A percentile compares a stretch with the other conserved stretches of the same genome.
Conservation (phyloP, 1,140 invertebrate species). For the Hyphantria cunea region DNA sequence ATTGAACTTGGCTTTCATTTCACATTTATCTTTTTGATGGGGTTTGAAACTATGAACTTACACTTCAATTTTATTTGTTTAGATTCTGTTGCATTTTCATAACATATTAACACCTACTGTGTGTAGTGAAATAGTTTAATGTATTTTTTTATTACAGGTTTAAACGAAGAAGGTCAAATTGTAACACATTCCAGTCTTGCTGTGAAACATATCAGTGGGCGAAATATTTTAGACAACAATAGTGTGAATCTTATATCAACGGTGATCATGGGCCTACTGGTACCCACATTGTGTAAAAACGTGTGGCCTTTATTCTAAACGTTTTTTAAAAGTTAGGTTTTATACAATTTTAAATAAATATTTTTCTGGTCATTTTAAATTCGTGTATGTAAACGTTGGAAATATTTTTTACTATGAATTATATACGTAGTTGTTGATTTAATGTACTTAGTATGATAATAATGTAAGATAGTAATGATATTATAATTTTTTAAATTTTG, state of each 20-base stretch:
- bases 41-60: too few species aligned
- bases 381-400: too few species aligned
- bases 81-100: too few species aligned
- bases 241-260: constrained; percentile 94
- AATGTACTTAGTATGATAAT: constrained; percentile 1
- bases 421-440: background rate
- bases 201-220: constrained; percentile 90
- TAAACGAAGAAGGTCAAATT: constrained; percentile 87
- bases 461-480: background rate
- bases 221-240: constrained; percentile 93
- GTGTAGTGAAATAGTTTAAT: too few species aligned
- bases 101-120: too few species aligned
- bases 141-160: constrained; percentile 82
- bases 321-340: too few species aligned
- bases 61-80: too few species aligned
- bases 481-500: background rate
- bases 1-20: too few species aligned
- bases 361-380: too few species aligned
- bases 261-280: constrained; percentile 87
- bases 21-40: too few species aligned
- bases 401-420: background rate
- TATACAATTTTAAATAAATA: too few species aligned
- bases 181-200: constrained; percentile 88
- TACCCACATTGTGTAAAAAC: constrained; percentile 87
- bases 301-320: constrained; percentile 82